Base-by-base conservation (phyloP, 2,113 vertebrate species). In the Daboia siamensis region DNA sequence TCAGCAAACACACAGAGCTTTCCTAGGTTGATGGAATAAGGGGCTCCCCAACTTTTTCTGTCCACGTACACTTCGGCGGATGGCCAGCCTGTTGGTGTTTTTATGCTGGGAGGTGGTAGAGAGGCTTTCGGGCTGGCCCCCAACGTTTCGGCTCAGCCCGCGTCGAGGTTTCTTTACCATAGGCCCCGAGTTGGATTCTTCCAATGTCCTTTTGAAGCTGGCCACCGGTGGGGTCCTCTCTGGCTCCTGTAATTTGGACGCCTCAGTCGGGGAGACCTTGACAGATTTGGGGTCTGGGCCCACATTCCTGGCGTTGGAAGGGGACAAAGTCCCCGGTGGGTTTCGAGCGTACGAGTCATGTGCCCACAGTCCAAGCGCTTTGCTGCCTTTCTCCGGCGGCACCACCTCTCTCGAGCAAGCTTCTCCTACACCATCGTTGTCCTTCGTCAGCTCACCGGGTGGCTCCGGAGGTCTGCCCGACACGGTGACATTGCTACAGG, bases 41-140 rank as follows among this genome's bases (percentile, higher is more conserved):
- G 98, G 95, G 3, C 59, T 95, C 85, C 97, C 92, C 4, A 98
- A 97, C 92, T 97, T 98, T 96, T 97, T 98, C 96, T 98, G 98
- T 26, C 98, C 98, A 88, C 98, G 95, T 2, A 98, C 97, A 94
- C 98, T 98, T 91, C 98, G 98, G 0, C 98, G 93, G 97, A 98
- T 97, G 2, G 94, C 95, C 15, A 98, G 97, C 93, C 94, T 96
- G 90, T 90, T 96, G 0, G 96, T 61, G 91, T 94, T 96, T 29
- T 94, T 96, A 55, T 97, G 97, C 87, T 97, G 97, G 0, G 97
- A 93, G 0, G 95, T 26, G 1, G 94, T 0, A 15, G 97, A 89
- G 0, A 97, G 94, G 86, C 93, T 95, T 5, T 97, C 96, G 0
- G 96, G 5, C 3, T 86, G 97, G 74, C 92, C 90, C 0, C 95